Percentiles rank a stretch among this genome's conserved stretches.
Evolutionary conservation across 2,888 invertebrate genomes (phyloP).

Genomic region (Lordiphosa andalusiaca): DNA sequence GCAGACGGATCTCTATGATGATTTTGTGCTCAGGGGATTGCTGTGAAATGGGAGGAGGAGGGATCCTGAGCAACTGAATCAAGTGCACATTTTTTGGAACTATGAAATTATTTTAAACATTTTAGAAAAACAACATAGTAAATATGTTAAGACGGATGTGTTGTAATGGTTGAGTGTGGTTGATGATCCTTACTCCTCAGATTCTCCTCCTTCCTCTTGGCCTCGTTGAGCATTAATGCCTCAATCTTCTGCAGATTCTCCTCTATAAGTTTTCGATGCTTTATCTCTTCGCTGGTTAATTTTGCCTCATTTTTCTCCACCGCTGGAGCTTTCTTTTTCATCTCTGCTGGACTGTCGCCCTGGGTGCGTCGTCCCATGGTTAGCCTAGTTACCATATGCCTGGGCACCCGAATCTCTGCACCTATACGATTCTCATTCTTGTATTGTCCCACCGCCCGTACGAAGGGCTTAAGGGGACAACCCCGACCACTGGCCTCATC

Average conservation of each 20-base stretch:
- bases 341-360: slow-evolving; percentile 51
- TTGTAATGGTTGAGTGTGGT: too few relatives aligned
- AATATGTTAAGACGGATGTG: too few relatives aligned
- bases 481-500: slow-evolving; percentile 50
- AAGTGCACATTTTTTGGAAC: too few relatives aligned
- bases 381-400: slow-evolving; percentile 71
- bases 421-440: slow-evolving; percentile 71
- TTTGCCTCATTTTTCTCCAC: slow-evolving; percentile 15
- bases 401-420: slow-evolving; percentile 57
- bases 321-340: slow-evolving; percentile 25
- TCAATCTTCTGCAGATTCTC: slow-evolving; percentile 51
- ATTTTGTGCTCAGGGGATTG: too few relatives aligned
- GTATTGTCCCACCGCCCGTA: slow-evolving; percentile 66
- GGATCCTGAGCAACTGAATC: too few relatives aligned
- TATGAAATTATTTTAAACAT: too few relatives aligned
- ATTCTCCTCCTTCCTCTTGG: slow-evolving; percentile 5
- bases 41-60: too few relatives aligned
- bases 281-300: slow-evolving; percentile 27
- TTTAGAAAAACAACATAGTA: too few relatives aligned
- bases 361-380: slow-evolving; percentile 63
- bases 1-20: too few relatives aligned
- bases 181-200: too few relatives aligned
- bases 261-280: slow-evolving; percentile 31
- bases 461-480: slow-evolving; percentile 67
- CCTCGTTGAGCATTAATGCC: slow-evolving; percentile 33